Conservation (phyloP, 2,113 vertebrate genomes). For the Varanus komodoensis region DNA sequence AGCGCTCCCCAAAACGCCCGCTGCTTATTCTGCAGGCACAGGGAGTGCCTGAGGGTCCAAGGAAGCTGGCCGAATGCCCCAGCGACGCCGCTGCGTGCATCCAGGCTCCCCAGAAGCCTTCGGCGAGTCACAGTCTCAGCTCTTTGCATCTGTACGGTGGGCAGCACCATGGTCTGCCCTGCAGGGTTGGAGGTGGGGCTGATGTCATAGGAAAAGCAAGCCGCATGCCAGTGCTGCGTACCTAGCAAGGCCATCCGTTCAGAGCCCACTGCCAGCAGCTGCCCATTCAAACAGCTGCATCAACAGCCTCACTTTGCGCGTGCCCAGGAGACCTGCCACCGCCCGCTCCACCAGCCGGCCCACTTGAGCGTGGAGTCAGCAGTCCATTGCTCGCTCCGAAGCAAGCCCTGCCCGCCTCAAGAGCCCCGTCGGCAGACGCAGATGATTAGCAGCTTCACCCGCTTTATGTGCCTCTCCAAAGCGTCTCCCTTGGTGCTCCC, state of each 20-base stretch:
- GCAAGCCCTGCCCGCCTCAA: accelerated
- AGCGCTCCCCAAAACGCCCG: not conserved
- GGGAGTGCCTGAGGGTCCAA: too few relatives aligned
- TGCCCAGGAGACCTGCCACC: not conserved
- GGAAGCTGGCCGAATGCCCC: not conserved
- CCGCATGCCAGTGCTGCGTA: too few relatives aligned
- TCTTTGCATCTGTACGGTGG: not conserved
- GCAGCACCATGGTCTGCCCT: not conserved
- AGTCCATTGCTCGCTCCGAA: not conserved
- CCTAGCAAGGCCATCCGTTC: too few relatives aligned
- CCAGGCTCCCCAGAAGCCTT: not conserved
- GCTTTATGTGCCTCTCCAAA: constrained; percentile 40
- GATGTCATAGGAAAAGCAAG: not conserved
- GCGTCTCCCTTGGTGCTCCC: too few relatives aligned
- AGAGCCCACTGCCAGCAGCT: too few relatives aligned
- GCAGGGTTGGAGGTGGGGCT: not conserved
- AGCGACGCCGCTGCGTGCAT: not conserved
- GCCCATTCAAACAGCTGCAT: not conserved
- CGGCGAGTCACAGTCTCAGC: not conserved
- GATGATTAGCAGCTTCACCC: not conserved
- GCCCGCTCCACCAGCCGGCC: not conserved
- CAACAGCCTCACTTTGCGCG: not conserved
- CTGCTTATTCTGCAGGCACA: not conserved
- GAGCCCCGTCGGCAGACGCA: constrained; percentile 12
- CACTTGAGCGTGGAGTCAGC: not conserved